These are phyloP conservation scores for Cinara cedri DNA, from an alignment of 2,888 invertebrate species.

Conservation along the genomic window DNA sequence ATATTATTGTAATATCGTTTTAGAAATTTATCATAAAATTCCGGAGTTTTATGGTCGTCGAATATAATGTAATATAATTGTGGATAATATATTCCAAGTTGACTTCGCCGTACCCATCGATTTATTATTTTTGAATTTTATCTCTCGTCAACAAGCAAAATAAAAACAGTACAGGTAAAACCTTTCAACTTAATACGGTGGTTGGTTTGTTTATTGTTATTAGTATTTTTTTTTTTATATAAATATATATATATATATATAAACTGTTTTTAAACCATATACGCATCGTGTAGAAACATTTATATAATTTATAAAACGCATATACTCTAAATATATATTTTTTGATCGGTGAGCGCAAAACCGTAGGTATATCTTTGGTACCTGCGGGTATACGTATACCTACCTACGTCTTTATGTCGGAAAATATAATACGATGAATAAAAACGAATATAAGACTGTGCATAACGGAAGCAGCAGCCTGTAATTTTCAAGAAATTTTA, in stretches of 20 bases:
- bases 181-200: neutral
- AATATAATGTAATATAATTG: too few species aligned
- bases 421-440: too few species aligned
- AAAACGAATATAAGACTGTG: too few species aligned
- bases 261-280: neutral
- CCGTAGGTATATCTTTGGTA: too few species aligned
- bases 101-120: neutral
- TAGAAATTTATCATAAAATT: neutral
- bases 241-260: neutral
- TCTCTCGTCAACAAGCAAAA: neutral
- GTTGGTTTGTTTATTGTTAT: too few species aligned
- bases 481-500: too few species aligned
- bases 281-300: too few species aligned
- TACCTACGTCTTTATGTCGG: too few species aligned
- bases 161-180: neutral
- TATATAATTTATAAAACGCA: slow-evolving; percentile 21
- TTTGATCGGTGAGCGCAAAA: too few species aligned
- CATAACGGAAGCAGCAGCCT: too few species aligned
- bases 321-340: neutral
- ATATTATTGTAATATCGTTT: neutral
- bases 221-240: too few species aligned
- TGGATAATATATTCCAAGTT: neutral
- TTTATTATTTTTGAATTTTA: slow-evolving; percentile 48
- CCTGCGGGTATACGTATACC: too few species aligned
- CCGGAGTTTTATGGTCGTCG: neutral